phyloP scores from a whole-genome alignment of 2,113 vertebrate species.

The Epinephelus moara region DNA sequence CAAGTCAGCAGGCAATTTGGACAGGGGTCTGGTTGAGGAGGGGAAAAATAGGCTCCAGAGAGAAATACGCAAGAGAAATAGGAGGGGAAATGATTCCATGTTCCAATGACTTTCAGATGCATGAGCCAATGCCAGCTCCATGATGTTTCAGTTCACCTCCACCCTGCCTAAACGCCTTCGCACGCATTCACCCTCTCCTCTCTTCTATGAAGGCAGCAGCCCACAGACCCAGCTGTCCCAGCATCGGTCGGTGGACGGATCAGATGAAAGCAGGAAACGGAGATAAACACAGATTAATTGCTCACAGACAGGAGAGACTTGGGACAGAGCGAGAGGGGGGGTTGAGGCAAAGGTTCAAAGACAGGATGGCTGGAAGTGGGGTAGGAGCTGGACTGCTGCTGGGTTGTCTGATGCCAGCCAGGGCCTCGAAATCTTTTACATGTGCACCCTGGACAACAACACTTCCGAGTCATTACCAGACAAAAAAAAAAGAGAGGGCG shows the following conservation, averaged over 20 bases:
- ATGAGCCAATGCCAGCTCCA: slow-evolving; percentile 70
- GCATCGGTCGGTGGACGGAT: slow-evolving; percentile 59
- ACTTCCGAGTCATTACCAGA: slow-evolving; percentile 10
- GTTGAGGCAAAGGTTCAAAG: slow-evolving; percentile 31
- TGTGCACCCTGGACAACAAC: slow-evolving; percentile 20
- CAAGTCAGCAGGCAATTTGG: slow-evolving; percentile 55
- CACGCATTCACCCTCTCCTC: slow-evolving; percentile 68
- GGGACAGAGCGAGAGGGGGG: slow-evolving; percentile 36
- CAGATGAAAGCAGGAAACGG: slow-evolving; percentile 79
- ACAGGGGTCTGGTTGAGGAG: slow-evolving; percentile 24
- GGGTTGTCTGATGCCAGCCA: slow-evolving; percentile 3
- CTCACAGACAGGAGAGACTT: slow-evolving; percentile 74
- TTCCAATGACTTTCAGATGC: slow-evolving; percentile 78
- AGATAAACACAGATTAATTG: slow-evolving; percentile 81
- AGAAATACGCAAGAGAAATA: slow-evolving; percentile 48
- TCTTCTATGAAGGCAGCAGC: slow-evolving; percentile 46
- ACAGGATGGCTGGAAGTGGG: slow-evolving; percentile 34
- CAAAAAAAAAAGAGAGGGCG: neutral
- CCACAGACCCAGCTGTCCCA: slow-evolving; percentile 72
- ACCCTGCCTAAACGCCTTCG: slow-evolving; percentile 74
- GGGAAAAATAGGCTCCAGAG: slow-evolving; percentile 44
- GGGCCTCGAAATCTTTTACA: slow-evolving; percentile 8
- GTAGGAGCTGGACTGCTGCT: neutral
- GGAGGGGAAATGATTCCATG: slow-evolving; percentile 67
- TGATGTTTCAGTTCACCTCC: slow-evolving; percentile 63